Conservation (phyloP, 2,888 invertebrate genomes). For the Therioaphis trifolii region DNA sequence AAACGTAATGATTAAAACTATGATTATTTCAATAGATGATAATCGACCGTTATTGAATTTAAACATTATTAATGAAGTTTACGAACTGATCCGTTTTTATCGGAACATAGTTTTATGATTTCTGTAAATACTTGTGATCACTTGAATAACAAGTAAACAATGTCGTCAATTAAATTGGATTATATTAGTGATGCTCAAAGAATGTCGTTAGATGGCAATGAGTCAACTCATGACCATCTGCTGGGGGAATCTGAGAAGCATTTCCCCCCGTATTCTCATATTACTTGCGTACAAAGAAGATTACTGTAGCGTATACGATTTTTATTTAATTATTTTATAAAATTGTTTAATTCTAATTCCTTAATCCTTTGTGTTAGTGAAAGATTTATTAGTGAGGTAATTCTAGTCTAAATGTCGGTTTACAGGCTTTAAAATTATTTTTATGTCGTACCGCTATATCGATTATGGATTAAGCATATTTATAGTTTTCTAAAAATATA, state of each 20-base stretch:
- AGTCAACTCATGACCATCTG: slow-evolving; percentile 54
- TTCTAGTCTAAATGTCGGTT: no score
- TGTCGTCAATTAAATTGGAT: slow-evolving; percentile 34
- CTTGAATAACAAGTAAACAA: background rate
- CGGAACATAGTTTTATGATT: background rate
- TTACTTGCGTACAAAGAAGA: background rate
- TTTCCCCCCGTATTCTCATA: slow-evolving; percentile 2
- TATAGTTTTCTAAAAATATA: no score
- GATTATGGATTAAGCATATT: no score
- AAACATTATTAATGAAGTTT: background rate
- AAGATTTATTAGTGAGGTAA: no score
- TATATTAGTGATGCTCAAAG: background rate
- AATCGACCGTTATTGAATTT: background rate
- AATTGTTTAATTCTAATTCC: no score
- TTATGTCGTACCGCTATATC: no score
- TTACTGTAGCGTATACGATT: background rate
- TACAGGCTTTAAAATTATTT: no score
- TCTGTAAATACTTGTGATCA: background rate
- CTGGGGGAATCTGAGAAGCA: slow-evolving; percentile 41
- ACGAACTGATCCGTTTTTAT: background rate
- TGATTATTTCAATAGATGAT: background rate
- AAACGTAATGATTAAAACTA: background rate
- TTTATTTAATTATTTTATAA: background rate
- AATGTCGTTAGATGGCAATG: slow-evolving; percentile 44
- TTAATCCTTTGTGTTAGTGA: no score